Conservation (phyloP, 2,113 vertebrate genomes). For the Pycnonotus jocosus region DNA sequence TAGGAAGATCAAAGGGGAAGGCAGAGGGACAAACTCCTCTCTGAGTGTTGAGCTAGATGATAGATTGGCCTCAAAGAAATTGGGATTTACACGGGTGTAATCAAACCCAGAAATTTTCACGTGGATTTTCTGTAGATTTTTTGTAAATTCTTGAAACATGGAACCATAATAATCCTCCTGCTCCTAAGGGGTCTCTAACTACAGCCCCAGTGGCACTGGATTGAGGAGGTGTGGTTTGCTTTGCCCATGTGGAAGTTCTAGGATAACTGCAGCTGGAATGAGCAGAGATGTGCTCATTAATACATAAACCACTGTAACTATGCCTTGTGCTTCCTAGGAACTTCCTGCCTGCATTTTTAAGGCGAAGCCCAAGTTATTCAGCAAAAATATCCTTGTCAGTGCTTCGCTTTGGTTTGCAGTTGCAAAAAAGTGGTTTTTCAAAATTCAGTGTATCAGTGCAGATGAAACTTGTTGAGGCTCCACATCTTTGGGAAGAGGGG, state of each 20-base stretch:
- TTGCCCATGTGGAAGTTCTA: background rate
- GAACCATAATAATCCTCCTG: background rate
- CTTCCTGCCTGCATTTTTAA: background rate
- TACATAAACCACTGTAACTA: background rate
- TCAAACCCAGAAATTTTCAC: background rate
- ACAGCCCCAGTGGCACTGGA: background rate
- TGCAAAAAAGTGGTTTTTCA: background rate
- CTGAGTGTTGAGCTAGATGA: background rate
- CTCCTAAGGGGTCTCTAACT: background rate
- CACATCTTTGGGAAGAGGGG: background rate
- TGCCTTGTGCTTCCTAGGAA: background rate
- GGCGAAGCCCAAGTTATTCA: background rate
- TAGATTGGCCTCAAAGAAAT: background rate
- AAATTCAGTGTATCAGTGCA: background rate
- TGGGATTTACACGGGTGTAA: background rate
- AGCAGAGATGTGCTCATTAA: background rate
- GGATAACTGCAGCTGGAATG: background rate
- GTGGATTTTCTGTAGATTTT: background rate
- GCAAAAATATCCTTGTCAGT: background rate
- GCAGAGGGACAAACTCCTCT: background rate
- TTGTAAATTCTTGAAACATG: background rate
- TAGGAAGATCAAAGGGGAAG: slow-evolving; percentile 10
- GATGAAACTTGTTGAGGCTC: background rate
- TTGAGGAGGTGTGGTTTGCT: background rate
- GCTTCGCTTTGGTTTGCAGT: background rate